Base-by-base conservation (phyloP, 2,797 vertebrate species). In the Pantherophis vulpinus region DNA sequence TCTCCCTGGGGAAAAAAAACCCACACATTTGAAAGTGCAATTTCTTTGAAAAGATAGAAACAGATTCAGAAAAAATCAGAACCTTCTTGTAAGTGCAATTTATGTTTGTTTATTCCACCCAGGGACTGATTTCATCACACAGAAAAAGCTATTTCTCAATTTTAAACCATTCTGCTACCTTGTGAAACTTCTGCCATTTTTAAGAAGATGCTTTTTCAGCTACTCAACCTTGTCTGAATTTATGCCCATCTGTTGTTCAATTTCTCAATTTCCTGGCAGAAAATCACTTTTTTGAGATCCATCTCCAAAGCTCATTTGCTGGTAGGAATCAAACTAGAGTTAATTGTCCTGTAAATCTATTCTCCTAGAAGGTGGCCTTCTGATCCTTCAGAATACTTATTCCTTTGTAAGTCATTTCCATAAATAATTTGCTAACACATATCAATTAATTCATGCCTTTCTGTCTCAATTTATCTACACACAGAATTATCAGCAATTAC, bases 401-500 rank as follows among this genome's bases (percentile, higher is more conserved):
- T 91, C 70, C 88, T 87, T 93, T 61, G 12, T 37, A 63, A 11
- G 66, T 42, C 60, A 74, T 54, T 60, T 90, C 58, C 54, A 54
- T 32, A 90, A 89, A 88, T 92, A 86, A 90, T 32, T 37, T 55
- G 37, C 56, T 88, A 90, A n/a, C 51, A 86, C 18, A 11, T 93
- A 88, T 88, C 88, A 92, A 88, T 91, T 94, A 92, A 32, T 25
- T 88, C 32, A 20, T 55, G 88, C 51, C 90, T 42, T 91, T 83
- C 83, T 58, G 20, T 16, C 54, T 93, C 88, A 58, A 54, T 92
- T 90, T 90, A 86, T 88, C 91, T 92, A 25, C 66, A 42, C 51
- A 56, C 29, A 90, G 47, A 91, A 92, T 93, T 94, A 55, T 63
- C 59, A 91, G 70, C 70, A 93, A 94, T 93, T 95, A 90, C 23